Base-by-base conservation (phyloP, 2,113 vertebrate species). In the Candoia aspera region DNA sequence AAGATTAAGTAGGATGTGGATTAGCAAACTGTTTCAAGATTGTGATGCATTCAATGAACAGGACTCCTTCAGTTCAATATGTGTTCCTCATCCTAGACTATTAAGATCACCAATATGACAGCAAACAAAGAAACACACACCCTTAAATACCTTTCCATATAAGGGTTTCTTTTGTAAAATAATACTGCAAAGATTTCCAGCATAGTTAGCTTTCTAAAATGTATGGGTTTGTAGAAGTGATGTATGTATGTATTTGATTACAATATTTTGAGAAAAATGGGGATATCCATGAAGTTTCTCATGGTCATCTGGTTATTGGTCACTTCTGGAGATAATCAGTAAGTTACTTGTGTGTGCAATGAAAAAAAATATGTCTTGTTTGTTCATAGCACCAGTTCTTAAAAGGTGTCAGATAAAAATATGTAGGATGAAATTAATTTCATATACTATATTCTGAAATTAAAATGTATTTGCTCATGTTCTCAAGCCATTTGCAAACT, bases 331-430 rank as follows among this genome's bases (percentile, higher is more conserved):
- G 84, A 60, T 53, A 64, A 33, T 9, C 29, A 84, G 55, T 42
- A 79, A 79, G 17, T 8, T 42, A 23, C 17, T 79, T 79, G 73
- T 33, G 37, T 79, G 33, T 79, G 33, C 33, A 79, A 21, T 79
- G 33, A 79, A 79, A 79, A 79, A 8, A 42, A 79, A 79, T 79
- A 42, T 42, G 73, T 8, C 33, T 79, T 89, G 42, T 19, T 1
- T 1, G 2, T 42, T 12, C 1, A 54, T 0, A n/a, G 4, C 0
- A 26, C 1, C 37, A 73, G 29, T 23, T 0, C 26, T 62, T 79
- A 42, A 57, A 79, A 42, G 2, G 55, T 73, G 17, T 26, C 53
- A 46, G 17, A 79, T 73, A 26, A 87, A 90, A 58, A 91, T 79
- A 57, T 46, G 62, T 83, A 87, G 24, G 26, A 79, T 87, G 53